phyloP scores from a whole-genome alignment of 2,113 vertebrate species.

The Burhinus bistriatus region DNA sequence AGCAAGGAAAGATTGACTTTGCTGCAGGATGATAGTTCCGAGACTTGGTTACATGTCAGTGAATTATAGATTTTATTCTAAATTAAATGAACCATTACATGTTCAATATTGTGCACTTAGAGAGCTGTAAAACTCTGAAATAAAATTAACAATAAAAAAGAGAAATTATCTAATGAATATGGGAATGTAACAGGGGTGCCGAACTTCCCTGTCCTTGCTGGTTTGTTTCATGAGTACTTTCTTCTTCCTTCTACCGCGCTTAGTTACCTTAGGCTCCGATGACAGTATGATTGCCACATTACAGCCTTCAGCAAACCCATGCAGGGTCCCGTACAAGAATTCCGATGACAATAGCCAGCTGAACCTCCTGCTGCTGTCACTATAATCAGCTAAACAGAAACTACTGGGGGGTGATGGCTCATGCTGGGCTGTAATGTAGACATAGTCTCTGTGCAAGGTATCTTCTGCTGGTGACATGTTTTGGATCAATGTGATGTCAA shows the following conservation, averaged over 20 bases:
- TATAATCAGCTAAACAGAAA: not conserved
- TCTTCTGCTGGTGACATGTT: not conserved
- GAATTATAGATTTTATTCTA: not conserved
- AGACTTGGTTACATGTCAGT: not conserved
- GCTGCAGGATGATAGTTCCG: not conserved
- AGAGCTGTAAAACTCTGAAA: constrained; percentile 4
- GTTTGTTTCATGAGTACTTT: not conserved
- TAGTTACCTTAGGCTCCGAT: not conserved
- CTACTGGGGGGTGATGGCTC: not conserved
- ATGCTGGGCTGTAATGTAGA: not conserved
- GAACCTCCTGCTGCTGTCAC: not conserved
- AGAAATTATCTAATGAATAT: not conserved
- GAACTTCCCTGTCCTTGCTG: not conserved
- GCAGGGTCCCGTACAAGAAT: not conserved
- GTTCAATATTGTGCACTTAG: not conserved
- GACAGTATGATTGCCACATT: not conserved
- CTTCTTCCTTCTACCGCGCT: not conserved
- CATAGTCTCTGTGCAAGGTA: not conserved
- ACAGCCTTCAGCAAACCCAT: not conserved
- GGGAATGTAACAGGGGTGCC: not conserved
- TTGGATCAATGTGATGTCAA: not conserved
- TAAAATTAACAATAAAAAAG: constrained; percentile 16
- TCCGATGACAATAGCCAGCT: not conserved
- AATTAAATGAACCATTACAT: constrained; percentile 3
- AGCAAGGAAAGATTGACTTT: constrained; percentile 1